Evolutionary conservation across 2,888 invertebrate genomes (phyloP).

Genomic region (Melinopterus prodromus): DNA sequence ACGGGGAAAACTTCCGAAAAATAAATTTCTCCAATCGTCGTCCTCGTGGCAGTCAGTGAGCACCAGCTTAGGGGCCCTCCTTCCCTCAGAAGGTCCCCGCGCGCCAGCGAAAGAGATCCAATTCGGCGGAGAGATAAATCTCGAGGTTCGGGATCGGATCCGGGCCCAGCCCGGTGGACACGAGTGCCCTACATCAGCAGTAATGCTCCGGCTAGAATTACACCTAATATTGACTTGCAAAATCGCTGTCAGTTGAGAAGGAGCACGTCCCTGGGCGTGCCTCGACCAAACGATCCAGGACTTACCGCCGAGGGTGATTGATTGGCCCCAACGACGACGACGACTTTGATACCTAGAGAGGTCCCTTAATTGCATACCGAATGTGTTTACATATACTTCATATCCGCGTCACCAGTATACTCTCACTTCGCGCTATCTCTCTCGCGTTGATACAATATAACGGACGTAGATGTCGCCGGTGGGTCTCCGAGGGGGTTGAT

Average conservation of each 20-base stretch:
- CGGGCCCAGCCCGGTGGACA: conserved; percentile 34
- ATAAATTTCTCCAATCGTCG: conserved; percentile 19
- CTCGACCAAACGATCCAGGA: conserved; percentile 57
- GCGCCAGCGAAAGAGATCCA: conserved; percentile 30
- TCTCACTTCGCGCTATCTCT: conserved; percentile 27
- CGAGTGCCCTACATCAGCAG: conserved; percentile 39
- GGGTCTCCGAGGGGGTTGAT: neutral
- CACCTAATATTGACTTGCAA: conserved; percentile 60
- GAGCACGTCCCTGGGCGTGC: conserved; percentile 59
- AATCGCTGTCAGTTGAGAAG: conserved; percentile 55
- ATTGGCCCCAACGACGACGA: conserved; percentile 51
- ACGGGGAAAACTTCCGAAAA: conserved; percentile 13
- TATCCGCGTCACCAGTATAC: conserved; percentile 50
- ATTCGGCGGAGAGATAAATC: conserved; percentile 35
- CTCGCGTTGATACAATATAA: conserved; percentile 42
- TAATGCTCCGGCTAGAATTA: conserved; percentile 51
- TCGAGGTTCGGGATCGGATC: conserved; percentile 23
- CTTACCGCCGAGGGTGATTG: conserved; percentile 57
- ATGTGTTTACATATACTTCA: conserved; percentile 60
- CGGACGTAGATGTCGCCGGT: conserved; percentile 39
- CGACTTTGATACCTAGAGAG: conserved; percentile 55
- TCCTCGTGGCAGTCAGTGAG: neutral
- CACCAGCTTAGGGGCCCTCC: neutral
- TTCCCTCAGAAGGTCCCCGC: neutral
- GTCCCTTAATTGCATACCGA: conserved; percentile 58